phyloP scores from a whole-genome alignment of 2,888 invertebrate species.

The Nezara viridula region DNA sequence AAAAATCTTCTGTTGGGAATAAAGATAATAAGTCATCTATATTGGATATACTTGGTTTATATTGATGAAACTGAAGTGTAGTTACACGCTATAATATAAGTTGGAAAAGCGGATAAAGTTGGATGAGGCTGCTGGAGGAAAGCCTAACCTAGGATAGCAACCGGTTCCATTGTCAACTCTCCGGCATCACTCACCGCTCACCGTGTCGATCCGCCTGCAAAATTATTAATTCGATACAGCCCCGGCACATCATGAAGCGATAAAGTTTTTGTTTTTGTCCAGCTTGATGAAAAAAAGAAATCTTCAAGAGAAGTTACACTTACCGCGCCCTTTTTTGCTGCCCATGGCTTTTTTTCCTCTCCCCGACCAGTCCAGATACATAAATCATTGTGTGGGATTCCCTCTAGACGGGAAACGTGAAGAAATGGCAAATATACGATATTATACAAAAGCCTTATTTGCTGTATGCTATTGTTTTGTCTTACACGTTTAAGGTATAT shows the following conservation, averaged over 20 bases:
- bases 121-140: background rate
- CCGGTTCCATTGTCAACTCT: slow-evolving; percentile 12
- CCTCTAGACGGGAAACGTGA: background rate
- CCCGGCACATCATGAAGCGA: slow-evolving; percentile 13
- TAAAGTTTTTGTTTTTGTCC: slow-evolving; percentile 20
- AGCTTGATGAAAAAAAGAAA: background rate
- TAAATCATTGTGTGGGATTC: background rate
- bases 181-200: background rate
- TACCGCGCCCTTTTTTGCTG: background rate
- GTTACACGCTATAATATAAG: background rate
- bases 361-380: slow-evolving; percentile 9
- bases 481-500: background rate
- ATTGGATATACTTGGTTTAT: too few species aligned
- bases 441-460: background rate
- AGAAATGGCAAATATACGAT: slow-evolving; percentile 16
- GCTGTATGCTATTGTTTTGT: background rate
- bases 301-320: slow-evolving; percentile 32
- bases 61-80: too few species aligned
- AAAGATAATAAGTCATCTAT: too few species aligned
- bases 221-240: slow-evolving; percentile 34
- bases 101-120: background rate
- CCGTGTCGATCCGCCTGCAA: background rate
- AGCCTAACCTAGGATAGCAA: background rate
- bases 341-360: background rate
- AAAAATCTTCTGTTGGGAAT: too few species aligned